Evolutionary conservation across 2,797 vertebrate genomes (phyloP).

Genomic region (Parotocinclus haroldoi): DNA sequence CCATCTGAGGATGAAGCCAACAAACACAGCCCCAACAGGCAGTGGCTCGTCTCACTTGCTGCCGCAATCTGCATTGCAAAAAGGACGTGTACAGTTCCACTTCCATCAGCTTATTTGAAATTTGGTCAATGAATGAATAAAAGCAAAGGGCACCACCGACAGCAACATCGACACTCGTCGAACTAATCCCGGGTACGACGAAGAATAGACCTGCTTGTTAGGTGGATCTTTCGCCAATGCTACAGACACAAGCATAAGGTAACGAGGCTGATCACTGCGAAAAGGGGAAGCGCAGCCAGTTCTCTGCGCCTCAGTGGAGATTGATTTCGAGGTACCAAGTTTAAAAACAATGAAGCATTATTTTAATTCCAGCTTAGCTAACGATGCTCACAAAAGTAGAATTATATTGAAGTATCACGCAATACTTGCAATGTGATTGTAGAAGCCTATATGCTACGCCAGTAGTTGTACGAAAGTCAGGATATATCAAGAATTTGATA

Average conservation of each 20-base stretch:
- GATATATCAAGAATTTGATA: neutral
- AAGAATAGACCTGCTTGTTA: slow-evolving; percentile 56
- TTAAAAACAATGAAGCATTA: slow-evolving; percentile 79
- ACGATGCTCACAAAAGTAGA: no score
- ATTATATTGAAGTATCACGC: slow-evolving; percentile 64
- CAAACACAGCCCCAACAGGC: slow-evolving; percentile 98
- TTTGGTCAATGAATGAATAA: slow-evolving; percentile 88
- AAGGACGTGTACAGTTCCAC: slow-evolving; percentile 95
- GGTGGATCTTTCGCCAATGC: slow-evolving; percentile 40
- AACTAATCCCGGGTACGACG: slow-evolving; percentile 82
- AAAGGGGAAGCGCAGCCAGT: slow-evolving; percentile 34
- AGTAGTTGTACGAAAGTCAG: slow-evolving; percentile 52
- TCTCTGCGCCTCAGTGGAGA: slow-evolving; percentile 73
- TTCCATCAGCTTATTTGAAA: slow-evolving; percentile 92
- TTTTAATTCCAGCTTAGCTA: slow-evolving; percentile 53
- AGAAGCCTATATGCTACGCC: slow-evolving; percentile 48
- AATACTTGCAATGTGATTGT: slow-evolving; percentile 62
- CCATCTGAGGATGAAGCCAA: slow-evolving; percentile 98
- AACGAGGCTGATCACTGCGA: neutral
- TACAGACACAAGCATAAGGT: slow-evolving; percentile 60
- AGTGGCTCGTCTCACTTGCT: slow-evolving; percentile 99
- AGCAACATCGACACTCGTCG: slow-evolving; percentile 53
- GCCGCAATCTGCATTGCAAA: slow-evolving; percentile 90
- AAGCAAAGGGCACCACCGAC: slow-evolving; percentile 51
- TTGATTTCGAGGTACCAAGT: slow-evolving; percentile 77